Evolutionary conservation across 1,140 invertebrate species (phyloP).

Genomic region (Cataglyphis hispanica): DNA sequence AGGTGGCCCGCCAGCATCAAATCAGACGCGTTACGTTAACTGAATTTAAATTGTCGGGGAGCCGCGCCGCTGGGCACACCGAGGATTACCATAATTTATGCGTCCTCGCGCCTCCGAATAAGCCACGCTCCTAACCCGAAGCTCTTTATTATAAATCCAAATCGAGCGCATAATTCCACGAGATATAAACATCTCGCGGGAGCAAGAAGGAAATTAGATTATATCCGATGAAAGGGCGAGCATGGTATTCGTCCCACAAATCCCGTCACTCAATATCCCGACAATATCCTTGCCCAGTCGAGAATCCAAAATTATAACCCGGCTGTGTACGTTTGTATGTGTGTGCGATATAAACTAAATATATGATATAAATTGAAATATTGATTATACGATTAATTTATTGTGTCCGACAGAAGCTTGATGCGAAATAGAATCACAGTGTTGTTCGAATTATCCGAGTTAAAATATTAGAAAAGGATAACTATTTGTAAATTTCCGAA

Average conservation of each 20-base stretch:
- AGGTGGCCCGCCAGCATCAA: constrained; percentile 82
- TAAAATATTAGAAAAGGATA: background rate
- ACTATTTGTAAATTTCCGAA: constrained; percentile 55
- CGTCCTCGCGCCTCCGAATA: constrained; percentile 78
- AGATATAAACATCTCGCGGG: constrained; percentile 80
- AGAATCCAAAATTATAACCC: constrained; percentile 2
- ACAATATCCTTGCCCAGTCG: background rate
- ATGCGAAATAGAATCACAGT: background rate
- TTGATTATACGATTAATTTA: constrained; percentile 7
- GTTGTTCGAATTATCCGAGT: background rate
- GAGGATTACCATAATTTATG: constrained; percentile 85
- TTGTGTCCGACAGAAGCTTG: background rate
- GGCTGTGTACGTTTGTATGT: background rate
- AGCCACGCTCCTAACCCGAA: constrained; percentile 69
- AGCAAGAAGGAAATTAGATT: constrained; percentile 71
- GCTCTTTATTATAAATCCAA: constrained; percentile 85
- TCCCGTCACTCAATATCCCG: constrained; percentile 20
- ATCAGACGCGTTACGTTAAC: constrained; percentile 84
- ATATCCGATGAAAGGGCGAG: constrained; percentile 69
- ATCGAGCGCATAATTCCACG: constrained; percentile 81
- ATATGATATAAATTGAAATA: constrained; percentile 1
- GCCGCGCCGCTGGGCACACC: constrained; percentile 70
- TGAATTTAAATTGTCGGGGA: constrained; percentile 83
- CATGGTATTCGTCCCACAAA: constrained; percentile 24
- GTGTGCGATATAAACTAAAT: constrained; percentile 6